phyloP scores from a whole-genome alignment of 1,140 invertebrate species.

The Oscheius sp. region DNA sequence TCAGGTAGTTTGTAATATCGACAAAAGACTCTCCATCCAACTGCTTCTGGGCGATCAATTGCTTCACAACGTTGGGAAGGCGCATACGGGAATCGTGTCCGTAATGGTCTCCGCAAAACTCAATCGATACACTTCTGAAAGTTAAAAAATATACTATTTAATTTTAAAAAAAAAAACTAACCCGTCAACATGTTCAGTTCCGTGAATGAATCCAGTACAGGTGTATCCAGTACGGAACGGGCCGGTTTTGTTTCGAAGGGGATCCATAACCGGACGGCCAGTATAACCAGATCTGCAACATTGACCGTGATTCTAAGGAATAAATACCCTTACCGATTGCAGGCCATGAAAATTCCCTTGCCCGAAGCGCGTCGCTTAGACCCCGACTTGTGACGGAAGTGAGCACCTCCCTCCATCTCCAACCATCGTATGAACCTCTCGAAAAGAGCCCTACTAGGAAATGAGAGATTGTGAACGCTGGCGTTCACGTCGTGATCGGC shows the following conservation, averaged over 20 bases:
- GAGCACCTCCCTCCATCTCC: conserved; percentile 30
- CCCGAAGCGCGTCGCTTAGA: conserved; percentile 21
- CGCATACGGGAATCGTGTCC: conserved; percentile 33
- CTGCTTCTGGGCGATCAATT: conserved; percentile 21
- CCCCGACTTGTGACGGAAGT: conserved; percentile 34
- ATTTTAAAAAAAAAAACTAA: conserved; percentile 12
- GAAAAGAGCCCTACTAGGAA: background rate
- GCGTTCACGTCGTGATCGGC: conserved; percentile 29
- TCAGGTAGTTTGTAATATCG: conserved; percentile 20
- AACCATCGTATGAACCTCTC: conserved; percentile 28
- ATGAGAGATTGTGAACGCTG: background rate
- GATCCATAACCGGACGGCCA: background rate
- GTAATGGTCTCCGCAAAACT: conserved; percentile 36
- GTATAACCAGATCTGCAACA: background rate
- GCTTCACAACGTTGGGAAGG: conserved; percentile 26
- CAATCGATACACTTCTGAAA: conserved; percentile 24
- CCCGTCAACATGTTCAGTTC: conserved; percentile 33
- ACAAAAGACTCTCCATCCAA: background rate
- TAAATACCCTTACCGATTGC: conserved; percentile 17
- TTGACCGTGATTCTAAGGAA: background rate
- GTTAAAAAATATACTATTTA: background rate
- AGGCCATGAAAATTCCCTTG: conserved; percentile 35
- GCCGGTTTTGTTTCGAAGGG: background rate
- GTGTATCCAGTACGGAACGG: conserved; percentile 23
- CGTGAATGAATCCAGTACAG: conserved; percentile 32